phyloP scores from a whole-genome alignment of 2,113 vertebrate species.

The Apodemus sylvaticus region DNA sequence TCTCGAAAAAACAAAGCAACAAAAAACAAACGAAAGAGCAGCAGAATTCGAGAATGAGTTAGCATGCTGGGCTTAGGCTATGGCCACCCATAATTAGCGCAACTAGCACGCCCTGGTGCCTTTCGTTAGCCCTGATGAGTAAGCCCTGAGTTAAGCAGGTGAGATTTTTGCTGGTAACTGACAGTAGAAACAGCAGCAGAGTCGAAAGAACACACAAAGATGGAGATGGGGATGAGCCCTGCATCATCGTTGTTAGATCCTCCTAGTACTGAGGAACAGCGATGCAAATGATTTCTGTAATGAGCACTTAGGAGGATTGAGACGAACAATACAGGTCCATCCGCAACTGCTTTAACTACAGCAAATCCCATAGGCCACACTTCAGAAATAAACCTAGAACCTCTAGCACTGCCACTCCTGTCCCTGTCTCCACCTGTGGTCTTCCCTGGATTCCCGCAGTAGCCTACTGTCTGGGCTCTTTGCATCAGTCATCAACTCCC shows the following conservation, averaged over 20 bases:
- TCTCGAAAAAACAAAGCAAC: too few species aligned
- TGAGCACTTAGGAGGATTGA: background rate
- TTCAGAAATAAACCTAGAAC: background rate
- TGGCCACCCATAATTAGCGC: too few species aligned
- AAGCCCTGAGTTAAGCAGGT: too few species aligned
- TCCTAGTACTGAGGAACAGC: background rate
- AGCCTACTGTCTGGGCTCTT: too few species aligned
- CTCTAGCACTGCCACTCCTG: background rate
- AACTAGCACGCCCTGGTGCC: background rate
- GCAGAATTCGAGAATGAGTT: background rate
- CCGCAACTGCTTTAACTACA: background rate
- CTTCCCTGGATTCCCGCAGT: background rate
- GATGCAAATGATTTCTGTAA: background rate
- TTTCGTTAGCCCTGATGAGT: background rate
- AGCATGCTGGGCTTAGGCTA: background rate
- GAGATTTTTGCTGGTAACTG: background rate
- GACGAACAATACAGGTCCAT: too few species aligned
- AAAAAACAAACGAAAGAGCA: too few species aligned
- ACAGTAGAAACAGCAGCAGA: background rate
- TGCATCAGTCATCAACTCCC: background rate
- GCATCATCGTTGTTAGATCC: too few species aligned
- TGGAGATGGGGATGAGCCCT: too few species aligned
- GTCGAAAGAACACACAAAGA: background rate
- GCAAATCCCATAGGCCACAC: background rate
- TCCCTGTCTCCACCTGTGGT: background rate